phyloP scores from a whole-genome alignment of 2,797 vertebrate species.

The Psittacula echo region DNA sequence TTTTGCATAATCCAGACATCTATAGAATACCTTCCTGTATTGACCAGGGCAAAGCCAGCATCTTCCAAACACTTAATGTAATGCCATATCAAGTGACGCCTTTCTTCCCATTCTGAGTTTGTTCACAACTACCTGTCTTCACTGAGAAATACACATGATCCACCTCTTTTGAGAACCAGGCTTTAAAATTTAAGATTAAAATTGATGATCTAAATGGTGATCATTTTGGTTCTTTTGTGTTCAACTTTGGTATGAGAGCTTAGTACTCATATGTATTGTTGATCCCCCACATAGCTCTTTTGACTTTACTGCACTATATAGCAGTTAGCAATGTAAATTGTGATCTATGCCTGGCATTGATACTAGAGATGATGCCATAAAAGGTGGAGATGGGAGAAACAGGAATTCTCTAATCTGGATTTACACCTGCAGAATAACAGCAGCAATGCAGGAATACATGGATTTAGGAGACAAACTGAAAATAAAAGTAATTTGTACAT shows the following conservation, averaged over 20 bases:
- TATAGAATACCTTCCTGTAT: not conserved
- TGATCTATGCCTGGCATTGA: not conserved
- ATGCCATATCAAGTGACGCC: not conserved
- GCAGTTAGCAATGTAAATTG: not conserved
- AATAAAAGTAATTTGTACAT: not conserved
- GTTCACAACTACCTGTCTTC: not conserved
- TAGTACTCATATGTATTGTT: not conserved
- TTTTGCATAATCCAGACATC: not conserved
- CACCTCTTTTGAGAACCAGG: not conserved
- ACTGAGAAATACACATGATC: not conserved
- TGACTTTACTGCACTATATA: not conserved
- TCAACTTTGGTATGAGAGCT: not conserved
- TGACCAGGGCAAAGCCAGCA: not conserved
- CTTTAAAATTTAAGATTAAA: not conserved
- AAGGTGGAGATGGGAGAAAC: not conserved
- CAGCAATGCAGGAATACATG: not conserved
- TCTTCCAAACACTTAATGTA: not conserved
- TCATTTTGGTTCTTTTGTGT: not conserved
- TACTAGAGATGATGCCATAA: not conserved
- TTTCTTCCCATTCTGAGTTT: not conserved
- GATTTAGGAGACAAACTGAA: not conserved
- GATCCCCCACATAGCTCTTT: rapidly evolving
- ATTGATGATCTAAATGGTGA: not conserved
- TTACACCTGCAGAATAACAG: not conserved
- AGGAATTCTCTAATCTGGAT: not conserved